These are phyloP conservation scores for Tympanuchus pallidicinctus DNA, from an alignment of 2,113 vertebrate genomes.

Conservation along the genomic window DNA sequence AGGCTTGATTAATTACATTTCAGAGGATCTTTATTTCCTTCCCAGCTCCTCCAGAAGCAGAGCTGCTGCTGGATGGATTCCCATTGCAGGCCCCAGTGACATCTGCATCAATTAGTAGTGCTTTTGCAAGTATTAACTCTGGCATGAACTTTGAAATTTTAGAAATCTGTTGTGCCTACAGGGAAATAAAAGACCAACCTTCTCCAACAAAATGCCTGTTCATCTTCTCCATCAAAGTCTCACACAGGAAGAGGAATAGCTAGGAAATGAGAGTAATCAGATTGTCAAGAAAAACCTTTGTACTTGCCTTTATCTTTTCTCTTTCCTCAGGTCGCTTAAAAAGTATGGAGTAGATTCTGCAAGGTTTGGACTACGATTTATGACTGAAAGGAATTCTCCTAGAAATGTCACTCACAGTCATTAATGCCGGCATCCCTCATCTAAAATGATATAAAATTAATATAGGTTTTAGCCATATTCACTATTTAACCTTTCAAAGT, in stretches of 20 bases:
- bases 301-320: neutral
- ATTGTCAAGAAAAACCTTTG: neutral
- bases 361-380: neutral
- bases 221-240: neutral
- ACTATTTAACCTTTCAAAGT: constrained; percentile 58
- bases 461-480: neutral
- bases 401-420: neutral
- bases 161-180: neutral
- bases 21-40: neutral
- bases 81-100: neutral
- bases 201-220: neutral
- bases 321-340: rapidly evolving
- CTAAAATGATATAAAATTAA: constrained; percentile 35
- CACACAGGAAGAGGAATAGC: neutral
- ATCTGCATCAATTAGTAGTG: neutral
- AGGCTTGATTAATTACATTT: neutral
- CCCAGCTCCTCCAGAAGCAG: neutral
- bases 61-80: neutral
- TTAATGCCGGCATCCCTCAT: neutral
- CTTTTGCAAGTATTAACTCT: neutral
- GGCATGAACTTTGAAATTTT: neutral
- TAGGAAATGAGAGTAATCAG: neutral
- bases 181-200: neutral
- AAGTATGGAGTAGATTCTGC: neutral
- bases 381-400: neutral